phyloP scores from a whole-genome alignment of 2,113 vertebrate species.

The Aythya baeri region DNA sequence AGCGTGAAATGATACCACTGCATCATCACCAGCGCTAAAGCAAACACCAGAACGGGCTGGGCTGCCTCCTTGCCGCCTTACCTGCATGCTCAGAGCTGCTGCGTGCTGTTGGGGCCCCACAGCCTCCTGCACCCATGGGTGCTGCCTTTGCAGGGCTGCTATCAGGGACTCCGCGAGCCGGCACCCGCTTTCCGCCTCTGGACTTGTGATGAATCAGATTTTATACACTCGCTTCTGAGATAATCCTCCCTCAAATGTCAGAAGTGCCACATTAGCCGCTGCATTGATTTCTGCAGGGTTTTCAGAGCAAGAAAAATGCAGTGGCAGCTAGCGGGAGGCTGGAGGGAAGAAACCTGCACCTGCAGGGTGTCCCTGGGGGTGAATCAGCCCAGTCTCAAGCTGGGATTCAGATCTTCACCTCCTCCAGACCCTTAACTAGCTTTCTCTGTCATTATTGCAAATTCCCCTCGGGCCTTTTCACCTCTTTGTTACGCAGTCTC shows the following conservation, averaged over 20 bases:
- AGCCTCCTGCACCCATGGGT: fast-evolving
- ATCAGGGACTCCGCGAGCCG: not conserved
- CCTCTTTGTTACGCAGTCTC: not conserved
- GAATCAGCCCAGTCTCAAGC: not conserved
- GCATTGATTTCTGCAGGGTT: not conserved
- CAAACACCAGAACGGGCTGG: not conserved
- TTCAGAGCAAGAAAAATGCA: conserved; percentile 36
- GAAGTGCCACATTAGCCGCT: not conserved
- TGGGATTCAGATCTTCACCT: not conserved
- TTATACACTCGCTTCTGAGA: not conserved
- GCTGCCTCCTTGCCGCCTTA: not conserved
- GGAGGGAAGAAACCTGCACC: not conserved
- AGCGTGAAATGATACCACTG: conserved; percentile 48
- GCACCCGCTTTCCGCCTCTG: not conserved
- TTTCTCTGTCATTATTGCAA: not conserved
- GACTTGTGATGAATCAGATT: not conserved
- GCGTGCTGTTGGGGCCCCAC: not conserved
- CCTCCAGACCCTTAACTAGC: not conserved
- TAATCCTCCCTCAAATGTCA: conserved; percentile 20
- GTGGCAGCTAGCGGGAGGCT: fast-evolving
- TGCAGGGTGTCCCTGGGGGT: not conserved
- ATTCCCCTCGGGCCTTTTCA: conserved; percentile 3
- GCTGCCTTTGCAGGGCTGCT: not conserved
- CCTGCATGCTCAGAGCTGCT: fast-evolving
- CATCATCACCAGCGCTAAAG: conserved; percentile 41